Percentiles rank a stretch among this genome's conserved stretches.
Conservation (phyloP, 2,888 invertebrate species). For the Zaprionus obscuricornis region DNA sequence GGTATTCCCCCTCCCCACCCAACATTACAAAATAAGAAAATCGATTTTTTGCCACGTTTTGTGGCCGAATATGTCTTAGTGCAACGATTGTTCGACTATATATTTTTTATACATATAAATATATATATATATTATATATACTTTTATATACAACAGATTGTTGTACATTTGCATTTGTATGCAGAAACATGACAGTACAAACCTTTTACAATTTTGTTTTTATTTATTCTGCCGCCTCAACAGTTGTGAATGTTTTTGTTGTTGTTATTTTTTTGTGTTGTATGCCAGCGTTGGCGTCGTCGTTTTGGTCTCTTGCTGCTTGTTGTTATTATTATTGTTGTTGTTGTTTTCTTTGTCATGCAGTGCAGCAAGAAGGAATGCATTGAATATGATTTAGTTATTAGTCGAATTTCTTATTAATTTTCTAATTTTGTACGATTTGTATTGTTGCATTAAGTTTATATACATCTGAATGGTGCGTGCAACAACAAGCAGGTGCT, state of each 20-base stretch:
- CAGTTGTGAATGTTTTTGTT: slow-evolving; percentile 29
- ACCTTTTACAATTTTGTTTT: slow-evolving; percentile 46
- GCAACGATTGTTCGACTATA: too few species aligned
- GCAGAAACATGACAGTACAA: slow-evolving; percentile 12
- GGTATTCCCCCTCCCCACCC: too few species aligned
- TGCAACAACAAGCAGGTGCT: slow-evolving; percentile 24
- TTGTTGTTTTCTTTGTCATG: slow-evolving; percentile 28
- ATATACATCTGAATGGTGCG: slow-evolving; percentile 48
- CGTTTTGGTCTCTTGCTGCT: slow-evolving; percentile 4
- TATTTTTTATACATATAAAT: too few species aligned
- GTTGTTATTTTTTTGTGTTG: slow-evolving; percentile 23
- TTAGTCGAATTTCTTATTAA: slow-evolving; percentile 28
- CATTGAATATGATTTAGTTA: slow-evolving; percentile 54
- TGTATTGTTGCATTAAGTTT: slow-evolving; percentile 24
- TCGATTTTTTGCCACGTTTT: too few species aligned
- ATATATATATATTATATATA: neutral
- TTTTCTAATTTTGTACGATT: slow-evolving; percentile 14
- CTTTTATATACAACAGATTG: slow-evolving; percentile 16
- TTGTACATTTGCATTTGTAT: neutral
- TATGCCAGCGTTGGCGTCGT: slow-evolving; percentile 40
- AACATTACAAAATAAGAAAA: too few species aligned
- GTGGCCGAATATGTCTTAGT: too few species aligned
- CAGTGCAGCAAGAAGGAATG: slow-evolving; percentile 41
- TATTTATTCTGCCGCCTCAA: slow-evolving; percentile 55
- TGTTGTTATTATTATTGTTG: slow-evolving; percentile 26